phyloP scores from a whole-genome alignment of 2,113 vertebrate genomes.

The Redunca redunca region DNA sequence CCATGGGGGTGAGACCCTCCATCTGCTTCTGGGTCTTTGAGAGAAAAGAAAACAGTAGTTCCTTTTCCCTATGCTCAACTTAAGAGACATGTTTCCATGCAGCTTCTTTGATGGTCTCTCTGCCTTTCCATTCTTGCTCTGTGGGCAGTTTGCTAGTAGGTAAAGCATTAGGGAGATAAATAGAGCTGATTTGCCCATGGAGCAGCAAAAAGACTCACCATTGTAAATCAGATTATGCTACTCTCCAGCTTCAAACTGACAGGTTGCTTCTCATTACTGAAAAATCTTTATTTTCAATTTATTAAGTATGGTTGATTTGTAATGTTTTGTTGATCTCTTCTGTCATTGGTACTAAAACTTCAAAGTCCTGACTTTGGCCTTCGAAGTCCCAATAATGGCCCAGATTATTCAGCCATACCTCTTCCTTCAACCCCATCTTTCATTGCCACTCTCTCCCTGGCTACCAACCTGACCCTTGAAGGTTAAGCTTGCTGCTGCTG shows the following conservation, averaged over 20 bases:
- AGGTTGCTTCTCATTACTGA: not conserved
- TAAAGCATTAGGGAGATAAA: not conserved
- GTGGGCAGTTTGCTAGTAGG: not conserved
- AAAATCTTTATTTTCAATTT: not conserved
- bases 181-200: not conserved
- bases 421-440: not conserved
- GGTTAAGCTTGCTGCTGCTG: not conserved
- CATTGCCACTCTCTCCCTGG: not conserved
- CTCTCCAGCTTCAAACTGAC: not conserved
- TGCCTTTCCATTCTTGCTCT: not conserved
- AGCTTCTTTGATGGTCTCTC: not conserved
- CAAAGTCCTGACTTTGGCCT: not conserved
- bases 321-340: not conserved
- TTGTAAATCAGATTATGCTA: not conserved
- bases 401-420: not conserved
- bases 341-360: not conserved
- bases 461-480: not conserved
- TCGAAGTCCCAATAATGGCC: not conserved
- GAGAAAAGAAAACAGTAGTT: not conserved
- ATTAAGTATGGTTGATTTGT: not conserved
- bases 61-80: not conserved
- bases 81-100: not conserved
- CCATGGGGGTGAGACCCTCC: not conserved
- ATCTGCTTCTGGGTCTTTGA: not conserved
- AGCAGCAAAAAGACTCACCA: not conserved